Base-by-base conservation (phyloP, 2,888 invertebrate species). In the Amphipoea lucens region DNA sequence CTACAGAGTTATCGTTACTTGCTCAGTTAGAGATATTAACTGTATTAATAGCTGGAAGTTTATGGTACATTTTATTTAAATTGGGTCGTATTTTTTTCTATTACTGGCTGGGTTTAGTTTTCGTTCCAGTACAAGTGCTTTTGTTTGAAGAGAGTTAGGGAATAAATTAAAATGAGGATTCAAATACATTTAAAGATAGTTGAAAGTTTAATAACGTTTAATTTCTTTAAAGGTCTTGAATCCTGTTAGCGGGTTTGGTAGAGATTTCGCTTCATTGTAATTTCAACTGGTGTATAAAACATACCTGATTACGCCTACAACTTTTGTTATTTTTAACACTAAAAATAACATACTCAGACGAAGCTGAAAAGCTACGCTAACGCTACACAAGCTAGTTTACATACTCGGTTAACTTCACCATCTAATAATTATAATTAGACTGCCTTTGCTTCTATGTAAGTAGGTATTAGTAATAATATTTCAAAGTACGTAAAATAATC, bases 31-130 rank as follows among this genome's bases (percentile, higher is more conserved):
- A 54, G 14, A 70, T 40, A 51, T 40, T 23, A 54, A 36, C 45
- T 51, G 54, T 57, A 57, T 84, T 60, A 65, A 73, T 70, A 65
- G n/a, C 36, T 74, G 14, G 70, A 66, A 54, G 11, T 81, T 79
- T 66, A 48, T 70, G 51, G 14, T 12, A 70, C 11, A 57, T 20
- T 75, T 65, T 45, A 62, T 72, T 79, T 17, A 17, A 66, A 78
- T 60, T 48, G 40, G 29, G 7, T 40, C 40, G 51, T 54, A 36
- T 78, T 63, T 63, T 54, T 45, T 42, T 42, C 42, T 57, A 23
- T 65, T 65, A n/a, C 20, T 73, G 48, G 65, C 17, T 20, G 20
- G 9, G 5, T 62, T 79, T 5, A 45, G 23, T 54, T 69, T 54
- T 65, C 20, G 17, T 62, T 54, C 23, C 7, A 14, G 7, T 67